Base-by-base conservation (phyloP, 2,888 invertebrate genomes). In the Dermolepida albohirtum region DNA sequence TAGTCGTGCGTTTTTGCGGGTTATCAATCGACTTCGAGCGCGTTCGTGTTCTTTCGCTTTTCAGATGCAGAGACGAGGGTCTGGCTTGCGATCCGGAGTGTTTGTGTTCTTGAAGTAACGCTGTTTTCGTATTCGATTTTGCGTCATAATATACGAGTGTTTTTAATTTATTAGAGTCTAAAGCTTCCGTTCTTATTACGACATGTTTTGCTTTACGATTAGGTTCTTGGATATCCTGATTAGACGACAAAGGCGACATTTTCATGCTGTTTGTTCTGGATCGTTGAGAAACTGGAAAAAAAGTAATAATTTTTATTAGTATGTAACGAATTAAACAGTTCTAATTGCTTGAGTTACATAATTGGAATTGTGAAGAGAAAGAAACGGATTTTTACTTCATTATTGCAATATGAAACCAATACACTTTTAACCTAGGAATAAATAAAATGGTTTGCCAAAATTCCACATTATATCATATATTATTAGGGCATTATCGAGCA, bases 1-100 rank as follows among this genome's bases (percentile, higher is more conserved):
- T 72, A 22, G 69, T 72, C 0, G 68, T 69, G 57, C 76, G 75
- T 43, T 76, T 76, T 39, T 73, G 74, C 10, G 73, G 68, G 27
- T 77, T 76, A 64, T 82, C 81, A 29, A 81, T 81, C 2, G 80
- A 81, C 66, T 80, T 81, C 0, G 82, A 81, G 41, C 82, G 72
- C n/a, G 70, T 75, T 64, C 80, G 71, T 14, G 71, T 69, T 17
- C 75, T 34, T 50, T 79, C 78, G 29, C 71, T 72, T 71, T 75
- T 79, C 22, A 81, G 72, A 62, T 76, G 75, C 11, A 82, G 72
- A 2, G 79, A 76, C 51, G 67, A 78, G 1, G 82, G 82, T 64
- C 81, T 73, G 2, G 72, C 75, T 57, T 76, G 76, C 7, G 72
- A 70, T 7, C 70, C 67, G 8, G 73, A 65, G 47, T 59, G 72